Evolutionary conservation across 2,113 vertebrate genomes (phyloP), one percentile per base, ranked within the genome.

Genomic region (Crotalus helleri): DNA sequence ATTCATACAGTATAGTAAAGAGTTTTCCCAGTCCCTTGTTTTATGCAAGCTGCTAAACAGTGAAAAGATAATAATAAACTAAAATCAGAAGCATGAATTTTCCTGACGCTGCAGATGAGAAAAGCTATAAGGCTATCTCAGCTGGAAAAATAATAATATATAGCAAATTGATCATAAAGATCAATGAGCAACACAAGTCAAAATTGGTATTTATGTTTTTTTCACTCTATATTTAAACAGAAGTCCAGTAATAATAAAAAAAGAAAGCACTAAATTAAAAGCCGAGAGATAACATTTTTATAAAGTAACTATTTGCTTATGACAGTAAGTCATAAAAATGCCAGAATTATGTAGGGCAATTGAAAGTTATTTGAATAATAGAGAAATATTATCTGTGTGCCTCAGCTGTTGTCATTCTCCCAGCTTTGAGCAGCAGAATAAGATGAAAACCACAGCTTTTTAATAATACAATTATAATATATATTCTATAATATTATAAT

Each of bases 231-330:
- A 97, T 97, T 97, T 97, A 97, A 87, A 97, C 94, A 97, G 94
- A 94, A 97, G 96, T 97, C 96, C 95, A 97, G 97, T 97, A 97
- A 96, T 97, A 44, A 81, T 17, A 81, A 74, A 97, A 95, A 96
- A 97, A 98, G 97, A 97, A 98, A 98, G 95, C 95, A 96, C 96
- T 97, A 96, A 97, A 98, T 98, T 98, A 98, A 98, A 97, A 97
- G 97, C 93, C 94, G 97, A 96, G 95, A 97, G 97, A 97, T 97
- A 98, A 98, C 97, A 97, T 97, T 98, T 97, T 96, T 97, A 96
- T 97, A 97, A 97, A 97, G 97, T 96, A 98, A 97, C 96, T 97
- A 97, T 98, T 98, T 98, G 95, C 95, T 98, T 98, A 98, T 95
- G 96, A 96, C 97, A 94, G 97, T 96, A 97, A 97, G 49, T 98